Evolutionary conservation across 2,888 invertebrate species (phyloP), one percentile per base, ranked within the genome.

Genomic region (Bedellia somnulentella): DNA sequence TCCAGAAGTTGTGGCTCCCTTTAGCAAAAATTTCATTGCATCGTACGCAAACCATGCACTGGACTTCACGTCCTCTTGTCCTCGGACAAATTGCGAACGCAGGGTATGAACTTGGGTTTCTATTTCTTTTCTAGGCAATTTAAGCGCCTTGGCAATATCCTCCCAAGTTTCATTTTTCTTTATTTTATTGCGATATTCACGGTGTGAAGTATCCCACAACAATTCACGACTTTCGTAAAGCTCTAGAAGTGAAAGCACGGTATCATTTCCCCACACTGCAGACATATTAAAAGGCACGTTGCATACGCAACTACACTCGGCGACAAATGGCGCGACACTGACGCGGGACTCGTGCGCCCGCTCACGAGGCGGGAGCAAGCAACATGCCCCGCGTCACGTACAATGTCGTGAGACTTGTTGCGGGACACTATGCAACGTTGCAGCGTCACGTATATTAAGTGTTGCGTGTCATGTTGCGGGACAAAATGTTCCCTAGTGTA

Each of bases 21-120:
- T 38, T 35, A 37, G 16, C 30, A 41, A 36, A 36, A 39, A 42
- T 18, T 33, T 32, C 34, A 40, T 31, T 31, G 40, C 31, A 25
- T 40, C 40, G 23, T 38, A 42, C n/a, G 37, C 35, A 39, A 38
- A 36, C 42, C 40, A 42, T 30, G 30, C 23, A 36, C 39, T 41
- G 27, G 31, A 33, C 30, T 36, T 33, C 21, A 40, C 35, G 24
- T 38, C 38, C 14, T 34, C 37, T 26, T n/a, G n/a, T n/a, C n/a
- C n/a, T 9, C 18, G 5, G 5, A 18, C 5, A 9, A 18, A 18
- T 9, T 18, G 18, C 5, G 18, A 18, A 5, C 26, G 13, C 27
- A 42, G 34, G 33, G 31, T 38, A 34, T 39, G 38, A 25, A 41
- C 32, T 36, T 40, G 40, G 24, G 30, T 32, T 32, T 40, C 35